Evolutionary conservation across 2,888 invertebrate species (phyloP).

Genomic region (Pseudanteris insignis): DNA sequence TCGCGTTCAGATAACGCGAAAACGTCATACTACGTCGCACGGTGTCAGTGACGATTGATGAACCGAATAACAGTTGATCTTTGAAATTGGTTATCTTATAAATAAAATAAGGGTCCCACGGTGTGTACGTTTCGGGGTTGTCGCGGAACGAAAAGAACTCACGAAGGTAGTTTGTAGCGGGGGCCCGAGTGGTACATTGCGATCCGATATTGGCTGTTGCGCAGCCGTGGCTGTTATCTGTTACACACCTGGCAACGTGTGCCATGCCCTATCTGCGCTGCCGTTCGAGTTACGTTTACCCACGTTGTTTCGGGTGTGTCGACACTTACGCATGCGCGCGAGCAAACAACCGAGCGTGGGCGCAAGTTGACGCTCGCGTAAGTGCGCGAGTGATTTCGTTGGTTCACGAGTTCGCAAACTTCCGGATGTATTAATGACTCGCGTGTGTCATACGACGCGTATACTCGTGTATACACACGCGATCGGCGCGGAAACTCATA

Average conservation of each 20-base stretch:
- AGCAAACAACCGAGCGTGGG: neutral
- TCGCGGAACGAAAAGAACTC: constrained; percentile 37
- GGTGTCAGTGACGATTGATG: constrained; percentile 1
- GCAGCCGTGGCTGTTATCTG: constrained; percentile 55
- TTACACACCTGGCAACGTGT: constrained; percentile 65
- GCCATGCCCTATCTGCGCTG: constrained; percentile 62
- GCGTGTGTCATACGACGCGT: constrained; percentile 28
- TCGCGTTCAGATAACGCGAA: neutral
- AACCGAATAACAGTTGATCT: constrained; percentile 27
- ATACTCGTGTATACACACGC: constrained; percentile 9
- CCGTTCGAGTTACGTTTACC: constrained; percentile 49
- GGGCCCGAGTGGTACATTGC: constrained; percentile 31
- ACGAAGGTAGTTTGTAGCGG: constrained; percentile 31
- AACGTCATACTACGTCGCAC: no score
- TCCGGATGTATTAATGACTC: constrained; percentile 32
- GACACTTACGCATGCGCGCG: constrained; percentile 1
- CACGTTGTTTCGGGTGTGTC: constrained; percentile 19
- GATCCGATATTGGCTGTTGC: constrained; percentile 39
- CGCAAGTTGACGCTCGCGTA: neutral
- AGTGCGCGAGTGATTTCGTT: neutral
- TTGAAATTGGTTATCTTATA: constrained; percentile 41
- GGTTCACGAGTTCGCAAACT: constrained; percentile 8
- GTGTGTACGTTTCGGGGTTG: constrained; percentile 39
- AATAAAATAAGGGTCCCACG: constrained; percentile 27
- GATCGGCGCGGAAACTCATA: constrained; percentile 8